Conservation (phyloP, 2,888 invertebrate genomes). For the Parnassius orleans region DNA sequence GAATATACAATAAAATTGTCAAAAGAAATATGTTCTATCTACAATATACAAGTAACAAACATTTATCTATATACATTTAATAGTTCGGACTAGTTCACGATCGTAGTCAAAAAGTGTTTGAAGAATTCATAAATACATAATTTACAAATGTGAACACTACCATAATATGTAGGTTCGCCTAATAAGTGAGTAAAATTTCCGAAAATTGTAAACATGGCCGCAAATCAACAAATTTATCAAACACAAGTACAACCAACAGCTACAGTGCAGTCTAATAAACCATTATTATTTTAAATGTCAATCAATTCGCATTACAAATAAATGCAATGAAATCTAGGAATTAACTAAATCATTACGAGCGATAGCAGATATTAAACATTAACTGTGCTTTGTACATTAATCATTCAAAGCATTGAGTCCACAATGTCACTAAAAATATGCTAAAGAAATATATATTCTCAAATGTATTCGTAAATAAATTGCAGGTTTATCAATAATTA, state of each 20-base stretch:
- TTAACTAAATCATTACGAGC: slow-evolving; percentile 3
- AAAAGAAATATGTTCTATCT: slow-evolving; percentile 79
- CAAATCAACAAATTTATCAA: slow-evolving; percentile 12
- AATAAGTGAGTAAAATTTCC: slow-evolving; percentile 41
- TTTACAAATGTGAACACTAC: slow-evolving; percentile 63
- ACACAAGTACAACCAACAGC: slow-evolving; percentile 19
- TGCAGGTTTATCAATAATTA: slow-evolving; percentile 24
- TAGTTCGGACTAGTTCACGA: slow-evolving; percentile 77
- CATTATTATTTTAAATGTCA: slow-evolving; percentile 14
- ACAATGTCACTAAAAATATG: not conserved
- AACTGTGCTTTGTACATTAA: slow-evolving; percentile 9
- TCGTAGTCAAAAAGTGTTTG: slow-evolving; percentile 66
- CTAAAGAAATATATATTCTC: no score
- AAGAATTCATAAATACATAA: slow-evolving; percentile 59
- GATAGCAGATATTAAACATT: slow-evolving; percentile 3
- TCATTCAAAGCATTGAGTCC: not conserved
- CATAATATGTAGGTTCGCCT: slow-evolving; percentile 34
- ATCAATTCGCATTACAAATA: slow-evolving; percentile 11
- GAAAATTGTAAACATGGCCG: slow-evolving; percentile 10
- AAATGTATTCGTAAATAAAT: slow-evolving; percentile 8
- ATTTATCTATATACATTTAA: slow-evolving; percentile 79
- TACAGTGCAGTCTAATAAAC: slow-evolving; percentile 24
- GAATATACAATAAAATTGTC: slow-evolving; percentile 70
- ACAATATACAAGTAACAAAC: slow-evolving; percentile 81
- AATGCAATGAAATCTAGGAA: slow-evolving; percentile 14